Conservation (phyloP, 2,113 vertebrate genomes). For the Oncorhynchus tshawytscha region DNA sequence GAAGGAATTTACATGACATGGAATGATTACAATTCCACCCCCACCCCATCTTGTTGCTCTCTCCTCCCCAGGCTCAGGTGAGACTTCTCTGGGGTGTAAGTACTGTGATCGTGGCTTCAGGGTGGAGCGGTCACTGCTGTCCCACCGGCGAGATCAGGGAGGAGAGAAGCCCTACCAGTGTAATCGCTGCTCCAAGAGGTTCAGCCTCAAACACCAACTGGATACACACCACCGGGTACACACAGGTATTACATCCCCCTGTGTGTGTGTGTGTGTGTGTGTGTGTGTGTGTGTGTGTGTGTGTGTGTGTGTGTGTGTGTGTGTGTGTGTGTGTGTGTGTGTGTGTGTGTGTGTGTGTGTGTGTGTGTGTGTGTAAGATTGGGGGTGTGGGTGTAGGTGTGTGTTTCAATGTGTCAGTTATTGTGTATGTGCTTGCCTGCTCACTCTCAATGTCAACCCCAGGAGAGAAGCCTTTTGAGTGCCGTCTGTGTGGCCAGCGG, state of each 20-base stretch:
- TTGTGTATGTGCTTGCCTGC: too few relatives aligned
- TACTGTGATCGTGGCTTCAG: constrained; percentile 46
- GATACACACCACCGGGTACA: constrained; percentile 83
- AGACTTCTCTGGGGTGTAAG: constrained; percentile 44
- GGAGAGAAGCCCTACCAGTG: constrained; percentile 76
- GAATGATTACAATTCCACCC: neutral
- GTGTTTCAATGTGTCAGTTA: neutral
- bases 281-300: neutral
- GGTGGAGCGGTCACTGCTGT: constrained; percentile 34
- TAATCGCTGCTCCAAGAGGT: constrained; percentile 76
- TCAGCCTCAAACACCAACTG: constrained; percentile 86
- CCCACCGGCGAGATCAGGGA: constrained; percentile 47
- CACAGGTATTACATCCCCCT: constrained; percentile 70
- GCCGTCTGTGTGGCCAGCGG: constrained; percentile 80
- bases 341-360: neutral
- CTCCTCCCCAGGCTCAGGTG: constrained; percentile 48
- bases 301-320: neutral
- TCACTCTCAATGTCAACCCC: neutral
- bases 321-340: neutral
- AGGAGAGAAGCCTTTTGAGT: constrained; percentile 85
- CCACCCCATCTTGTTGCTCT: constrained; percentile 5
- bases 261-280: too few relatives aligned
- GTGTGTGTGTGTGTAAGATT: neutral
- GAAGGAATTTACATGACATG: neutral
- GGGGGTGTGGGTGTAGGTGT: neutral